A percentile compares a stretch with the other conserved stretches of the same genome.
These are phyloP conservation scores for Schizopygopsis pylzovi DNA, from an alignment of 2,797 vertebrate species.

Conservation along the genomic window DNA sequence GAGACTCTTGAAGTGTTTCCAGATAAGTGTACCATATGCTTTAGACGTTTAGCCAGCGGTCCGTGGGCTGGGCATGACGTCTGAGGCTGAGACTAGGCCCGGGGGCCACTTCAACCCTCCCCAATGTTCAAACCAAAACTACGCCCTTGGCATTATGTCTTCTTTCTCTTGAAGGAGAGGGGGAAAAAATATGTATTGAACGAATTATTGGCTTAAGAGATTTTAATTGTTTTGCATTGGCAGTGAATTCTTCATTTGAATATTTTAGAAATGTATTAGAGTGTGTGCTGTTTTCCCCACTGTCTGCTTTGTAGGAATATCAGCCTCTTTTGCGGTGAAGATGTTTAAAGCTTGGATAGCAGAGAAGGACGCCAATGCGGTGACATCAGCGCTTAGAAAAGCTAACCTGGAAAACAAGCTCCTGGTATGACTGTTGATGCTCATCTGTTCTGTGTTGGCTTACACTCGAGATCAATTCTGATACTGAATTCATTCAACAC, in stretches of 20 bases:
- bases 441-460: not conserved
- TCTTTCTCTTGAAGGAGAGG: not conserved
- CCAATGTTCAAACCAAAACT: too few species aligned
- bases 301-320: constrained; percentile 80
- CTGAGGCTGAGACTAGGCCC: too few species aligned
- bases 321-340: constrained; percentile 90
- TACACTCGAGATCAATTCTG: not conserved
- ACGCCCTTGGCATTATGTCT: too few species aligned
- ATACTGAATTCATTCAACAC: constrained; percentile 36
- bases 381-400: constrained; percentile 91
- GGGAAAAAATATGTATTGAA: not conserved
- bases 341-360: constrained; percentile 95
- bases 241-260: not conserved
- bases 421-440: constrained; percentile 76
- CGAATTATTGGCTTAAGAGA: not conserved
- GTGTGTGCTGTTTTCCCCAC: not conserved
- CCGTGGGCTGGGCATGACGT: too few species aligned
- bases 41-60: too few species aligned
- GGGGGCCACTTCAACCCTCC: too few species aligned
- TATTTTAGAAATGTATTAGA: not conserved
- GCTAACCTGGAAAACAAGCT: constrained; percentile 91
- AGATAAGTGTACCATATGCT: too few species aligned
- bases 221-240: not conserved
- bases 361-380: constrained; percentile 91
- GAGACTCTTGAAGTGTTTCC: too few species aligned